Conservation (phyloP, 2,113 vertebrate species). For the Australoheros scitulus region DNA sequence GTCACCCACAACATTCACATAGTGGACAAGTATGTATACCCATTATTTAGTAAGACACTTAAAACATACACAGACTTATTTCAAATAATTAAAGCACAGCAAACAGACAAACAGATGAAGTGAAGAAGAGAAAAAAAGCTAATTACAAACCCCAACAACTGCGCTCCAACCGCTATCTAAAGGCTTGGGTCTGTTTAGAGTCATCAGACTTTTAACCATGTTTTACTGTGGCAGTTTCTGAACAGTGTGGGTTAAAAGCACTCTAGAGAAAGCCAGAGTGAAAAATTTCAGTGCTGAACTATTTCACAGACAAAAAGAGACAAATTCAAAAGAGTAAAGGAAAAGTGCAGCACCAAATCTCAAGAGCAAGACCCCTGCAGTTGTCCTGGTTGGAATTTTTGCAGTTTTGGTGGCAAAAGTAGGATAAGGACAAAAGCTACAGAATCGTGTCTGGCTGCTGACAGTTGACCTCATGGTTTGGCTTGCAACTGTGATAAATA, state of each 20-base stretch:
- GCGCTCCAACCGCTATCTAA: background rate
- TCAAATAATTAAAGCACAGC: background rate
- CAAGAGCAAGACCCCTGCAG: background rate
- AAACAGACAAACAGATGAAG: slow-evolving; percentile 18
- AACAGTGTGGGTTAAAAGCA: background rate
- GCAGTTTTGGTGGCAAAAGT: background rate
- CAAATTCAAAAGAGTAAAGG: background rate
- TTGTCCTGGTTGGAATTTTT: background rate
- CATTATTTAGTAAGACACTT: background rate
- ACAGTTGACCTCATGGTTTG: background rate
- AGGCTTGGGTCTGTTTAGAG: background rate
- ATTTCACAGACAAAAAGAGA: background rate
- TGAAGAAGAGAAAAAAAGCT: background rate
- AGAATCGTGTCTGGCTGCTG: background rate
- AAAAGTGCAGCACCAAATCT: background rate
- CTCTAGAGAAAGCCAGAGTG: background rate
- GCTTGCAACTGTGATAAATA: slow-evolving; percentile 1
- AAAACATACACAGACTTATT: background rate
- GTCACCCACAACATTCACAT: slow-evolving; percentile 1
- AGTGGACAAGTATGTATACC: background rate
- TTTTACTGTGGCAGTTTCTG: background rate
- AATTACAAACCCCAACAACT: background rate
- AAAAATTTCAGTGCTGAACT: background rate
- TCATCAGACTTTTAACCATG: background rate
- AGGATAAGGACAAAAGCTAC: background rate